phyloP scores from a whole-genome alignment of 2,113 vertebrate species.

The Oxyruncus cristatus region DNA sequence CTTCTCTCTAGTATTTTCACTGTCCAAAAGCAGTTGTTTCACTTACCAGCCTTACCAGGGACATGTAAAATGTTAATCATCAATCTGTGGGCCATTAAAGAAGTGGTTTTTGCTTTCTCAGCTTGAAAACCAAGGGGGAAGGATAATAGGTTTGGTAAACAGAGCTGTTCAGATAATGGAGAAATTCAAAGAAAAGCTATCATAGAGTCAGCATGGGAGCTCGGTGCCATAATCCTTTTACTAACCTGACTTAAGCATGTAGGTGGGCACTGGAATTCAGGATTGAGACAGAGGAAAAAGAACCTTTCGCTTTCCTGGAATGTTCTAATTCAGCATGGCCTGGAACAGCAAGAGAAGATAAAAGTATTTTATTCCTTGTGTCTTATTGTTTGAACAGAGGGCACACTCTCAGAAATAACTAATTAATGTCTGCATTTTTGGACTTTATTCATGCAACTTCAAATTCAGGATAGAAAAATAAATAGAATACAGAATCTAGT shows the following conservation, averaged over 20 bases:
- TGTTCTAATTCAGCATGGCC: background rate
- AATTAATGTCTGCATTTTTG: background rate
- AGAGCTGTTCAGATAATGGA: slow-evolving; percentile 76
- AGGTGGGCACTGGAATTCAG: background rate
- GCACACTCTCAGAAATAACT: background rate
- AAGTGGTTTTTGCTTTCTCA: slow-evolving; percentile 78
- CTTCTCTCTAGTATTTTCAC: slow-evolving; percentile 74
- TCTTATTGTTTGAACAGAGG: background rate
- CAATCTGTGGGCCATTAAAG: slow-evolving; percentile 81
- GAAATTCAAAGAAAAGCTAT: slow-evolving; percentile 67
- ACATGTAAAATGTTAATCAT: slow-evolving; percentile 84
- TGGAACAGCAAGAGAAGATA: background rate
- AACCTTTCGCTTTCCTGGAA: background rate
- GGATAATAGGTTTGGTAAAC: slow-evolving; percentile 82
- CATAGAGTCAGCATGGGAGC: slow-evolving; percentile 68
- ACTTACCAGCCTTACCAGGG: slow-evolving; percentile 73
- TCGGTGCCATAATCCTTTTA: slow-evolving; percentile 51
- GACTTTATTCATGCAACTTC: background rate
- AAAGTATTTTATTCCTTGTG: background rate
- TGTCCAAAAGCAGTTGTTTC: slow-evolving; percentile 80
- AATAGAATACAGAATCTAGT: background rate
- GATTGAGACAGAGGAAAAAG: background rate
- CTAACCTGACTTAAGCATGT: slow-evolving; percentile 53
- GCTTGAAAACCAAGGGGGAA: slow-evolving; percentile 77
- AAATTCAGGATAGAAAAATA: background rate